Evolutionary conservation across 1,140 invertebrate species (phyloP).

Genomic region (Leguminivora glycinivorella): DNA sequence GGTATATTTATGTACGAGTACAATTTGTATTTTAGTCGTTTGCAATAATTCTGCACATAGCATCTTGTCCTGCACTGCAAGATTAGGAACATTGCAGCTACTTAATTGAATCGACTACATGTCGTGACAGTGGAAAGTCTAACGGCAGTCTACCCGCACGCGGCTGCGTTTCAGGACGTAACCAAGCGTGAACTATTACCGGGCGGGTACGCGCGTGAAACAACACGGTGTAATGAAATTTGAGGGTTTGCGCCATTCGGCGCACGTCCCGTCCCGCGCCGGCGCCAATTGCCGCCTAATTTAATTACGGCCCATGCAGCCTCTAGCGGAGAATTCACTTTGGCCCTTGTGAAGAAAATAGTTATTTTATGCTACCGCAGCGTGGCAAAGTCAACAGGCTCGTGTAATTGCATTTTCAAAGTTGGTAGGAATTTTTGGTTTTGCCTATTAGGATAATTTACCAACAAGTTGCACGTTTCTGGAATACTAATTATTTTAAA

Average conservation of each 20-base stretch:
- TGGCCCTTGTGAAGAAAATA: constrained; percentile 26
- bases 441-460: neutral
- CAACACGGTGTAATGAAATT: constrained; percentile 62
- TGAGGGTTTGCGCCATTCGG: constrained; percentile 54
- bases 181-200: constrained; percentile 3
- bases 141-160: neutral
- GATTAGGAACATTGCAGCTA: no score
- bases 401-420: neutral
- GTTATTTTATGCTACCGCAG: constrained; percentile 4
- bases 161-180: neutral
- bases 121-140: neutral
- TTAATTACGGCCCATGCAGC: constrained; percentile 56
- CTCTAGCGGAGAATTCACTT: constrained; percentile 42
- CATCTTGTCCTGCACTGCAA: no score
- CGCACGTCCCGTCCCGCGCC: constrained; percentile 61
- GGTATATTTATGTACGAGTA: no score
- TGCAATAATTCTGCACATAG: no score
- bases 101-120: neutral
- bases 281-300: constrained; percentile 65
- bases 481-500: no score
- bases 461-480: neutral
- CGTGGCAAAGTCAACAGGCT: neutral
- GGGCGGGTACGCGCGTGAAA: constrained; percentile 41
- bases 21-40: no score
- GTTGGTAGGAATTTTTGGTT: neutral